Evolutionary conservation across 2,888 invertebrate species (phyloP), one percentile per base, ranked within the genome.

Genomic region (Lasioglossum leucozonium): DNA sequence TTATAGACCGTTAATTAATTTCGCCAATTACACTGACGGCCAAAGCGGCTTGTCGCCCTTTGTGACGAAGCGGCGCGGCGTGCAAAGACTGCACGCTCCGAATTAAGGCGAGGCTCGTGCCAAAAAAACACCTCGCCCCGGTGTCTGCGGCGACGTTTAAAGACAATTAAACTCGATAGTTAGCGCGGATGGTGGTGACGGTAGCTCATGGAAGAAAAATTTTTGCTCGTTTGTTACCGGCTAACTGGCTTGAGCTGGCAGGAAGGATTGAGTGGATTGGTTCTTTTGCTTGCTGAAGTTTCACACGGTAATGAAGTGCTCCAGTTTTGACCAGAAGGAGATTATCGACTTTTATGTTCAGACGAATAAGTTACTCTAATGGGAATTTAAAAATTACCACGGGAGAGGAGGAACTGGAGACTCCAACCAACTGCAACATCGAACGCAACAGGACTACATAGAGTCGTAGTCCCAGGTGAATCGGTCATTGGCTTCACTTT

Each of bases 1-100:
- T 91, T 92, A 90, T 88, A 85, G 89, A 88, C 88, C 87, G 88
- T 92, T 92, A 92, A 92, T 92, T 92, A 92, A 92, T 92, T 91
- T 92, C 90, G 87, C 88, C 91, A 91, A 89, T 92, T 92, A 92
- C 88, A 91, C 82, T 87, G 74, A 85, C 87, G 47, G 34, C 85
- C 78, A 81, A 85, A 82, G 79, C 85, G 73, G 67, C 77, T 44
- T 72, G 77, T 40, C 55, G 65, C 51, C 69, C 80, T 82, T 82
- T 85, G 77, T 78, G 30, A 62, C 58, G 58, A 30, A 26, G 6
- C 58, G 58, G 55, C 71, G 65, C 73, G 30, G 11, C n/a, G 22
- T 18, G 22, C 71, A 72, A 75, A 79, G 82, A 82, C 75, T 58
- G 11, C 58, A 58, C 51, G 51, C 10, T 51, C 4, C 69, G 65